phyloP scores from a whole-genome alignment of 2,888 invertebrate genomes.

The Ectemnius continuus region DNA sequence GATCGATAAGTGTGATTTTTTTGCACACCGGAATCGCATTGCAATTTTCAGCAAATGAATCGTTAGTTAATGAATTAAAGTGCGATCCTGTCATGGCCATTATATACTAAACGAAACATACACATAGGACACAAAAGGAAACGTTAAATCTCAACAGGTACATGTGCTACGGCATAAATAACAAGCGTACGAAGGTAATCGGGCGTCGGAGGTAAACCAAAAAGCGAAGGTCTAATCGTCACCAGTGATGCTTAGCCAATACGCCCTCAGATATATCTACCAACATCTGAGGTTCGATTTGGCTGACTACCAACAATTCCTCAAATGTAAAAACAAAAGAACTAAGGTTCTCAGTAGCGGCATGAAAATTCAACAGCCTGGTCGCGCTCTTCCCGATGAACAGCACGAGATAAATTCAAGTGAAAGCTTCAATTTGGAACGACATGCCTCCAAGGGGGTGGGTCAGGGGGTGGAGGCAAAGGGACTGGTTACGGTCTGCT shows the following conservation, averaged over 20 bases:
- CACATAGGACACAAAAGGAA: conserved; percentile 59
- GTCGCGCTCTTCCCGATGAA: conserved; percentile 47
- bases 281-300: too few relatives aligned
- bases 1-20: not conserved
- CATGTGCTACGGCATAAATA: conserved; percentile 40
- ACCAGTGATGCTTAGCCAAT: conserved; percentile 1
- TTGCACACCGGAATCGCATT: not conserved
- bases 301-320: conserved; percentile 26
- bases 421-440: conserved; percentile 66
- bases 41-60: not conserved
- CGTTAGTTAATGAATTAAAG: not conserved
- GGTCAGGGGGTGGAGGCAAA: conserved; percentile 77
- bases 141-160: conserved; percentile 56
- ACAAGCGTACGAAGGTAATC: conserved; percentile 1
- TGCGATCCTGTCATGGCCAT: not conserved
- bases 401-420: conserved; percentile 61
- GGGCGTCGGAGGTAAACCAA: not conserved
- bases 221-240: conserved; percentile 1
- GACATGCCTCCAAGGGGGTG: conserved; percentile 78
- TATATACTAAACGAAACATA: not conserved
- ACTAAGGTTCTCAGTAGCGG: conserved; percentile 22
- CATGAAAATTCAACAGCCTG: conserved; percentile 54
- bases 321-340: conserved; percentile 35
- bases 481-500: conserved; percentile 78
- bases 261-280: too few relatives aligned